Evolutionary conservation across 2,888 invertebrate species (phyloP).

Genomic region (Autographa gamma): DNA sequence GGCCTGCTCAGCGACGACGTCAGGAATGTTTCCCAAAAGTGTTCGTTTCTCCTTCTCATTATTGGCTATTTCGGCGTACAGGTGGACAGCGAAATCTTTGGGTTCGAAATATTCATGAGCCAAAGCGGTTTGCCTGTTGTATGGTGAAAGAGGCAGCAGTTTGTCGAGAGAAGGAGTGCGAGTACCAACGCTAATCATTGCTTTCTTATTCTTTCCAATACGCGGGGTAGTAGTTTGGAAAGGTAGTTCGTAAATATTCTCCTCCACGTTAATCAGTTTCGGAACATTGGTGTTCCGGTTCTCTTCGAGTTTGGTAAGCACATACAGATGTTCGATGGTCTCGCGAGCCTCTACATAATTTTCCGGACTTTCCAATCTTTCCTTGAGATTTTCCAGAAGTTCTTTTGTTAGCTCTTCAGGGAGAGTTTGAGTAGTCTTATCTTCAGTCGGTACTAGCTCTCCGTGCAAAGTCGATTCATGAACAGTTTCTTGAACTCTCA

Average conservation of each 20-base stretch:
- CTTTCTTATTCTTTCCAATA: constrained; percentile 79
- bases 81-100: constrained; percentile 87
- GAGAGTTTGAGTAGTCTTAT: constrained; percentile 92
- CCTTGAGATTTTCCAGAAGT: constrained; percentile 91
- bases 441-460: constrained; percentile 79
- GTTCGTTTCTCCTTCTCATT: constrained; percentile 77
- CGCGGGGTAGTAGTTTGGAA: constrained; percentile 81
- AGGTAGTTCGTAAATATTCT: constrained; percentile 91
- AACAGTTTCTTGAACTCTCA: constrained; percentile 79
- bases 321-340: constrained; percentile 93
- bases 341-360: constrained; percentile 93
- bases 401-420: constrained; percentile 93
- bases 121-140: constrained; percentile 80
- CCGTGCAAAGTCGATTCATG: constrained; percentile 76
- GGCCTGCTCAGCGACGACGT: constrained; percentile 79
- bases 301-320: constrained; percentile 92
- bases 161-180: constrained; percentile 89
- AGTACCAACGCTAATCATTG: constrained; percentile 89
- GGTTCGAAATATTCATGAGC: constrained; percentile 87
- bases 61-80: constrained; percentile 90
- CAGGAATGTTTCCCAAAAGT: constrained; percentile 79
- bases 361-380: constrained; percentile 92
- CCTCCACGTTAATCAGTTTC: constrained; percentile 67
- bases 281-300: constrained; percentile 87
- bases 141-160: constrained; percentile 85